A percentile compares a stretch with the other conserved stretches of the same genome.
These are phyloP conservation scores for Lysandra coridon DNA, from an alignment of 2,888 invertebrate species.

Conservation along the genomic window DNA sequence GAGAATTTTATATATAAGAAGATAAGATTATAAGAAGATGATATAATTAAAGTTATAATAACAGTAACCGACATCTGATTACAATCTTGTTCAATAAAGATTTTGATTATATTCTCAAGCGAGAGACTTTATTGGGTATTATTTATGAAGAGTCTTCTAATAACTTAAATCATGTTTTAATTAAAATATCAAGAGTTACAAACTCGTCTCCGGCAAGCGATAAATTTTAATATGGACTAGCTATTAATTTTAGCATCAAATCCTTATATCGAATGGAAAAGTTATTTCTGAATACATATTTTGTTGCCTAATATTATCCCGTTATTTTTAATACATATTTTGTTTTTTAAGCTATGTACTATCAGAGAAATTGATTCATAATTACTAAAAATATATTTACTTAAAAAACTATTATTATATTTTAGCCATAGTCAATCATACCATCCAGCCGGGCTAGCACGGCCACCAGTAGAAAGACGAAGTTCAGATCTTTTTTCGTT, in stretches of 20 bases:
- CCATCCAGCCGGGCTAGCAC: too few relatives aligned
- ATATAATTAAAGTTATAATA: neutral
- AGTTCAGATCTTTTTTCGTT: too few relatives aligned
- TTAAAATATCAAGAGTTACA: conserved; percentile 18
- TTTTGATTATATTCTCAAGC: conserved; percentile 12
- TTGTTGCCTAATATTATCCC: too few relatives aligned
- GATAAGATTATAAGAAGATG: too few relatives aligned
- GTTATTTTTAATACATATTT: too few relatives aligned
- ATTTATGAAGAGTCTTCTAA: conserved; percentile 11
- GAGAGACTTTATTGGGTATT: neutral
- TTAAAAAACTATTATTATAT: too few relatives aligned
- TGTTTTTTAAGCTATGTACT: too few relatives aligned
- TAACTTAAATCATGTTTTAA: conserved; percentile 19
- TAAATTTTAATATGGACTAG: conserved; percentile 1
- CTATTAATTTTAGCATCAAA: neutral
- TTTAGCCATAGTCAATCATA: too few relatives aligned
- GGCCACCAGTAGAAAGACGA: too few relatives aligned
- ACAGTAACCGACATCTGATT: neutral
- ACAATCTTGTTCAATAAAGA: neutral
- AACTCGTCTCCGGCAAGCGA: neutral
- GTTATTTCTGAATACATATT: neutral
- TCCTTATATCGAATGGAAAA: neutral
- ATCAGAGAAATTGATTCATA: too few relatives aligned
- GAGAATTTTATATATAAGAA: too few relatives aligned
- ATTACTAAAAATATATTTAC: too few relatives aligned